A percentile compares a stretch with the other conserved stretches of the same genome.
phyloP scores from a whole-genome alignment of 2,113 vertebrate species.

The Lethenteron reissneri region DNA sequence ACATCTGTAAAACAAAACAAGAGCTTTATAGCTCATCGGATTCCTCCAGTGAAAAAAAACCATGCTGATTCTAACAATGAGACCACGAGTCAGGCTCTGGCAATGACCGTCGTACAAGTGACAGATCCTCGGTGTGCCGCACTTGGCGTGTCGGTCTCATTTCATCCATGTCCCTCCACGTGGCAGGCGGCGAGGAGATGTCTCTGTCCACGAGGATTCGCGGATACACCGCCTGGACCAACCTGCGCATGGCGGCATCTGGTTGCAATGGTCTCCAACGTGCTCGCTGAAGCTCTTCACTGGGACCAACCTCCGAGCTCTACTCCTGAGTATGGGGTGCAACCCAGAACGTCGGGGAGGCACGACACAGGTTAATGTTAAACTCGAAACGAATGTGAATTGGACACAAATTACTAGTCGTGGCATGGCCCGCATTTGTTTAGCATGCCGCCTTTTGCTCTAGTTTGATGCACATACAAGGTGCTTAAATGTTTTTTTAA shows the following conservation, averaged over 20 bases:
- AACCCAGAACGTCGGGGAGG: background rate
- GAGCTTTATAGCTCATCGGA: background rate
- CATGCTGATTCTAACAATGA: background rate
- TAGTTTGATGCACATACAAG: background rate
- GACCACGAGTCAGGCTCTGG: background rate
- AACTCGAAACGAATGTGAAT: no score
- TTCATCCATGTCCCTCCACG: slow-evolving; percentile 5
- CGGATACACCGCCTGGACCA: slow-evolving; percentile 14
- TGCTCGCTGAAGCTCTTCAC: slow-evolving; percentile 15
- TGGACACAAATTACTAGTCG: background rate
- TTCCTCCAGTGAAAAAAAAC: background rate
- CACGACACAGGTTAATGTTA: no score
- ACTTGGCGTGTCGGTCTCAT: slow-evolving; percentile 17
- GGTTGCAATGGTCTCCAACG: slow-evolving; percentile 12
- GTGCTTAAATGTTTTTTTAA: background rate
- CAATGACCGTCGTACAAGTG: background rate
- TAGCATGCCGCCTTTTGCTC: background rate
- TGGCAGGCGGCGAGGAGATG: slow-evolving; percentile 9
- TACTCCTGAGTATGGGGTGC: slow-evolving; percentile 12
- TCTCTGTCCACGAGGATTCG: slow-evolving; percentile 14
- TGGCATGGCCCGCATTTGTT: background rate
- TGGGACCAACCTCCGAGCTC: slow-evolving; percentile 10
- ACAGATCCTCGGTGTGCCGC: background rate
- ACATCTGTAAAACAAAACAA: background rate
- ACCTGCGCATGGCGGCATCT: slow-evolving; percentile 8